A percentile compares a stretch with the other conserved stretches of the same genome.
Evolutionary conservation across 1,140 invertebrate genomes (phyloP).

Genomic region (Philopotamus ludificatus): DNA sequence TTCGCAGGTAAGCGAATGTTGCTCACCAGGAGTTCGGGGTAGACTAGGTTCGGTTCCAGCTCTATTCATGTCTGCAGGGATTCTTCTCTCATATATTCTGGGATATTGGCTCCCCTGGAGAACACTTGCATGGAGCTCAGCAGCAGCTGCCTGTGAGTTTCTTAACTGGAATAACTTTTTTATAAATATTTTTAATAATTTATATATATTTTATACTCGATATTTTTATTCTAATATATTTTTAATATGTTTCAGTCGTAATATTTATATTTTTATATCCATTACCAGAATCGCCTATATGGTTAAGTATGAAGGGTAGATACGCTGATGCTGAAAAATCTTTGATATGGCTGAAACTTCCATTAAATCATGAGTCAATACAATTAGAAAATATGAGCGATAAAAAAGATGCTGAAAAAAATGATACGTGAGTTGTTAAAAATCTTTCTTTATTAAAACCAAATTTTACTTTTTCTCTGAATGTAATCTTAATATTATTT

Average conservation of each 20-base stretch:
- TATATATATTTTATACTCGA: background rate
- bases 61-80: conserved; percentile 63
- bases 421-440: conserved; percentile 11
- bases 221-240: background rate
- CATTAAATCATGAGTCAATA: conserved; percentile 41
- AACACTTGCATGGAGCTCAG: conserved; percentile 55
- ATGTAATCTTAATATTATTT: background rate
- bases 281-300: conserved; percentile 61
- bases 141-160: conserved; percentile 50
- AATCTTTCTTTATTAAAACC: background rate
- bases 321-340: conserved; percentile 52
- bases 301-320: conserved; percentile 54
- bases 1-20: conserved; percentile 63
- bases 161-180: no score
- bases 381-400: conserved; percentile 22
- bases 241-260: conserved; percentile 44
- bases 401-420: conserved; percentile 26
- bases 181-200: no score
- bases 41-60: conserved; percentile 63
- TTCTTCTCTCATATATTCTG: conserved; percentile 60
- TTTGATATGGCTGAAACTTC: conserved; percentile 54
- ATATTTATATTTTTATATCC: conserved; percentile 55
- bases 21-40: conserved; percentile 62
- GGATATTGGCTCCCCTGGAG: conserved; percentile 62
- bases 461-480: background rate